Percentiles rank a stretch among this genome's conserved stretches.
phyloP scores from a whole-genome alignment of 2,113 vertebrate species.

The Ifrita kowaldi region DNA sequence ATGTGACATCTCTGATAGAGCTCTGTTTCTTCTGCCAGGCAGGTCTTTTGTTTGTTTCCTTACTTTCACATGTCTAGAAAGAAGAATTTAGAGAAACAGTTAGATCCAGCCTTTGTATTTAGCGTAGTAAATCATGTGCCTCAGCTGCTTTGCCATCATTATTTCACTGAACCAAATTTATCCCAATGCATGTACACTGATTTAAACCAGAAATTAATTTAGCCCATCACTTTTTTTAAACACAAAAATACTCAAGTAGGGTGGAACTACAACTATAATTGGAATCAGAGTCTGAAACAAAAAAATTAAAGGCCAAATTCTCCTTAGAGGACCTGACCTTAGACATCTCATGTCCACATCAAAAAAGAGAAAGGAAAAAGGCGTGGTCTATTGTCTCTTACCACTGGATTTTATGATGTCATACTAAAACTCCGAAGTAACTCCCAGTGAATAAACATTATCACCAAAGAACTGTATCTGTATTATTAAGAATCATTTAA shows the following conservation, averaged over 20 bases:
- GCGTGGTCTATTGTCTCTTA: neutral
- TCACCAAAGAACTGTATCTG: neutral
- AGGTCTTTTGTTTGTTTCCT: neutral
- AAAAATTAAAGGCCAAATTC: neutral
- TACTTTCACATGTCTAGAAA: neutral
- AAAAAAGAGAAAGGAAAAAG: neutral
- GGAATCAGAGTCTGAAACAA: constrained; percentile 18
- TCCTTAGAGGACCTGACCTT: neutral
- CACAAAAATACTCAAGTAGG: neutral
- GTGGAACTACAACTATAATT: constrained; percentile 15
- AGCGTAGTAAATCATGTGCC: neutral
- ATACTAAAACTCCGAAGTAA: neutral
- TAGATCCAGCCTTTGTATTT: neutral
- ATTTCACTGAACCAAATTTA: neutral
- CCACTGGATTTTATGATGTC: neutral
- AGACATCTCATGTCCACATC: neutral
- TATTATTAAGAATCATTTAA: neutral
- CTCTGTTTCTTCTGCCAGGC: neutral
- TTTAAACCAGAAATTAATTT: constrained; percentile 23
- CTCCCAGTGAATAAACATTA: neutral
- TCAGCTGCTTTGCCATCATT: neutral
- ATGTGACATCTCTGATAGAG: neutral
- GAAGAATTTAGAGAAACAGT: neutral
- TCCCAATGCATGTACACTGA: neutral
- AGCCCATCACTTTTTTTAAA: neutral